phyloP scores from a whole-genome alignment of 35 echinoderm and acorn worm species.

The Strongylocentrotus purpuratus region DNA sequence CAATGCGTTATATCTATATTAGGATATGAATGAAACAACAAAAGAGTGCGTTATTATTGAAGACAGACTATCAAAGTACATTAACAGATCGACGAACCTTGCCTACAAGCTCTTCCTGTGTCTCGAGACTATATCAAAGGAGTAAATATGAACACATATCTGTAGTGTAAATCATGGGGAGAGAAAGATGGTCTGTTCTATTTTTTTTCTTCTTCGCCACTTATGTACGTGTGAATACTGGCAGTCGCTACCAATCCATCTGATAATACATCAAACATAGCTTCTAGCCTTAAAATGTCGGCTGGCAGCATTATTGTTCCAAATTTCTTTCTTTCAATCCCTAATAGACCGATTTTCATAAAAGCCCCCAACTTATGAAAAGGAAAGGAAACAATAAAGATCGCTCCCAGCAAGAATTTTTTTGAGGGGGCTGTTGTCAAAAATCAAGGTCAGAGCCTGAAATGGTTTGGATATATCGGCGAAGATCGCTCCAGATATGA shows the following conservation, averaged over 20 bases:
- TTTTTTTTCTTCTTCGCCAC: neutral
- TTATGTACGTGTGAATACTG: constrained; percentile 8
- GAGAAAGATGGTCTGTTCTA: neutral
- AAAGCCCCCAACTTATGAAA: constrained; percentile 19
- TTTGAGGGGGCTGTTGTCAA: constrained; percentile 6
- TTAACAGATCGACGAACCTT: neutral
- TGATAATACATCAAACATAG: neutral
- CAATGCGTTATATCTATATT: too few species aligned
- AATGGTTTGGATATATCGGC: neutral
- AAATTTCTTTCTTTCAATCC: constrained; percentile 12
- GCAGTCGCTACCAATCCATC: neutral
- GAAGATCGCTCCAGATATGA: constrained; percentile 9
- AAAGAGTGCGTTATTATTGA: too few species aligned
- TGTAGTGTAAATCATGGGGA: neutral
- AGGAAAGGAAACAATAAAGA: constrained; percentile 28
- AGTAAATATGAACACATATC: too few species aligned
- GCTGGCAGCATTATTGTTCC: neutral
- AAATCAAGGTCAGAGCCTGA: constrained; percentile 21
- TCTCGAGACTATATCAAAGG: neutral
- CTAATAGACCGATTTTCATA: constrained; percentile 36
- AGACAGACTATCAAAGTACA: neutral
- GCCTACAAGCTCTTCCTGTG: neutral
- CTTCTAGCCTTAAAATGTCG: neutral
- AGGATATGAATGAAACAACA: too few species aligned
- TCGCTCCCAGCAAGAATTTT: neutral